These are phyloP conservation scores for Thaumetopoea pityocampa DNA, from an alignment of 1,140 invertebrate species.

Conservation along the genomic window DNA sequence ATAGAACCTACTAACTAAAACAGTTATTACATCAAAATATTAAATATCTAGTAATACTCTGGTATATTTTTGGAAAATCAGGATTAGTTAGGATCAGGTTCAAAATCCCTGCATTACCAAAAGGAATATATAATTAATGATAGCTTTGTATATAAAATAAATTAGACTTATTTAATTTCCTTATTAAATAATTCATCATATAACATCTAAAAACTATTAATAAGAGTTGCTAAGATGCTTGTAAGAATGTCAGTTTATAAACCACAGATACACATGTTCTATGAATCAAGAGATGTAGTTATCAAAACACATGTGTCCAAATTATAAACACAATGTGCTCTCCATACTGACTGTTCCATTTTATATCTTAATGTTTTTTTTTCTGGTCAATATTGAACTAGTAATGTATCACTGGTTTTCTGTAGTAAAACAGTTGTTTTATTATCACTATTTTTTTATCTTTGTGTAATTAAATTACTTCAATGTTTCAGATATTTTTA, in stretches of 20 bases:
- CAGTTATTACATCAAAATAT: no score
- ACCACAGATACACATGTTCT: slow-evolving; percentile 41
- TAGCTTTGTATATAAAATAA: not conserved
- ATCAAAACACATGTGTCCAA: slow-evolving; percentile 50
- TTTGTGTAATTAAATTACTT: no score
- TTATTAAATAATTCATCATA: no score
- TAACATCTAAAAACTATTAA: not conserved
- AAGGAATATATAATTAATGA: not conserved
- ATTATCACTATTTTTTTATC: no score
- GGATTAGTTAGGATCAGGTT: no score
- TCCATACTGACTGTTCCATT: slow-evolving; percentile 29
- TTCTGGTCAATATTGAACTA: slow-evolving; percentile 1
- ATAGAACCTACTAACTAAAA: no score
- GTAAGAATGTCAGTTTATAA: slow-evolving; percentile 30
- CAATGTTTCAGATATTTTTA: no score
- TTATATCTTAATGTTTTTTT: no score
- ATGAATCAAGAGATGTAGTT: slow-evolving; percentile 48
- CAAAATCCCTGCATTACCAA: not conserved
- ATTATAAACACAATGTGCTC: slow-evolving; percentile 48
- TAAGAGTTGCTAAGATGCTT: not conserved
- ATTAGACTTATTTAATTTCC: not conserved
- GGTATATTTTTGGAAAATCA: no score
- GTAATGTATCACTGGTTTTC: no score
- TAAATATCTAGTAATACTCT: no score
- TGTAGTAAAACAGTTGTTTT: no score